phyloP scores from a whole-genome alignment of 2,888 invertebrate species.

The Meghimatium bilineatum region DNA sequence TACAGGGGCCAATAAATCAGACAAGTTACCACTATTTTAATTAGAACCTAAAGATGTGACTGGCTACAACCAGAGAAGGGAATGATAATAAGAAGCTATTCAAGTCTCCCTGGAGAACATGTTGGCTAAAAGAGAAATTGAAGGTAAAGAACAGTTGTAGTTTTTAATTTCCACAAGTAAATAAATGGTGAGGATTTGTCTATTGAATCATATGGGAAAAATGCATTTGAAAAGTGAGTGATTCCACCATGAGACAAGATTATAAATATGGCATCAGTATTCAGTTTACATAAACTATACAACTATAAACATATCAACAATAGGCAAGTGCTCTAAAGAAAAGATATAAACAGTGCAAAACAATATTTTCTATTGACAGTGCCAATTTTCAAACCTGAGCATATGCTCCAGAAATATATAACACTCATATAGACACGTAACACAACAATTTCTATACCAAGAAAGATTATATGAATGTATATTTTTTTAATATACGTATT shows the following conservation, averaged over 20 bases:
- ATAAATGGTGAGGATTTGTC: too few species aligned
- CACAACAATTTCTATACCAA: not conserved
- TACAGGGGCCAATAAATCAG: too few species aligned
- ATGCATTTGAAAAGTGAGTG: not conserved
- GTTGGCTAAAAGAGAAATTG: too few species aligned
- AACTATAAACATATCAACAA: not conserved
- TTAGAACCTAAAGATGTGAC: too few species aligned
- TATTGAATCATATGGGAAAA: too few species aligned
- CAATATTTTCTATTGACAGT: not conserved
- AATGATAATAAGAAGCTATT: too few species aligned
- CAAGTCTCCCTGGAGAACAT: too few species aligned
- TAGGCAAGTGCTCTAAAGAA: not conserved
- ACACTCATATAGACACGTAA: not conserved
- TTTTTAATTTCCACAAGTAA: too few species aligned
- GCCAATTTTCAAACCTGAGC: not conserved
- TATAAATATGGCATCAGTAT: not conserved
- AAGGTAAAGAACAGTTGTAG: too few species aligned
- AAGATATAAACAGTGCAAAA: slow-evolving; percentile 22
- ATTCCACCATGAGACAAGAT: not conserved
- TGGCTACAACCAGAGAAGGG: too few species aligned
- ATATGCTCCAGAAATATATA: not conserved
- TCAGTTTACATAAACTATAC: not conserved
- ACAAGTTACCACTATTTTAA: too few species aligned
- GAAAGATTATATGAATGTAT: not conserved
- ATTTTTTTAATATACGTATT: not conserved